Evolutionary conservation across 2,888 invertebrate genomes (phyloP), one percentile per base, ranked within the genome.

Genomic region (Pristionchus fissidentatus): DNA sequence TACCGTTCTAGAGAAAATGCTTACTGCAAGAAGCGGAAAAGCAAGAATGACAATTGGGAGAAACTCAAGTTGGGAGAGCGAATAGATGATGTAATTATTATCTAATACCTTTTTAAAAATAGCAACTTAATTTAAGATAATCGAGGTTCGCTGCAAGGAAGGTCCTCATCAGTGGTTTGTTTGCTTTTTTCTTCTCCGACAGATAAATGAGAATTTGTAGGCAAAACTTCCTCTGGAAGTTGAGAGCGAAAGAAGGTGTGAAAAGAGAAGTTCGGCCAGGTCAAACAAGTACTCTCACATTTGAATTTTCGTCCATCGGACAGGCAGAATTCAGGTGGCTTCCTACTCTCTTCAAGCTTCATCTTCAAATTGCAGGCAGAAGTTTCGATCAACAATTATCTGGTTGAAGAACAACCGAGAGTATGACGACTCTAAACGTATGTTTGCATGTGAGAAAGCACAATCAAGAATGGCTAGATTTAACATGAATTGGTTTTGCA

Each of bases 301-400:
- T 70, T 70, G 70, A 70, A 41, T 41, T 70, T 19, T 70, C 70
- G n/a, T 26, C 70, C 8, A 70, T 70, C 26, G 70, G 70, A n/a
- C 41, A 70, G 43, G 41, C 5, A 26, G 70, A 70, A 26, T 41
- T 70, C 26, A 62, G 62, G 62, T 62, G n/a, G n/a, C n/a, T n/a
- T n/a, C n/a, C n/a, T n/a, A 62, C 57, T 57, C 26, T 3, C 35
- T 35, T 62, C 7, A 19, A 1, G 32, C 35, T n/a, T n/a, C n/a
- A n/a, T n/a, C n/a, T n/a, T n/a, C n/a, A n/a, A n/a, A n/a, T n/a
- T n/a, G 1, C 62, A 70, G 70, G 43, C 70, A 70, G 13, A 22
- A 26, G 26, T 70, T 70, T n/a, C 43, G 70, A 10, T 38, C 70
- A 15, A 70, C 70, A 1, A 70, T 70, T 32, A 35, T 19, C 3